Evolutionary conservation across 2,888 invertebrate genomes (phyloP), one percentile per base, ranked within the genome.

Genomic region (Lasioglossum figueresi): DNA sequence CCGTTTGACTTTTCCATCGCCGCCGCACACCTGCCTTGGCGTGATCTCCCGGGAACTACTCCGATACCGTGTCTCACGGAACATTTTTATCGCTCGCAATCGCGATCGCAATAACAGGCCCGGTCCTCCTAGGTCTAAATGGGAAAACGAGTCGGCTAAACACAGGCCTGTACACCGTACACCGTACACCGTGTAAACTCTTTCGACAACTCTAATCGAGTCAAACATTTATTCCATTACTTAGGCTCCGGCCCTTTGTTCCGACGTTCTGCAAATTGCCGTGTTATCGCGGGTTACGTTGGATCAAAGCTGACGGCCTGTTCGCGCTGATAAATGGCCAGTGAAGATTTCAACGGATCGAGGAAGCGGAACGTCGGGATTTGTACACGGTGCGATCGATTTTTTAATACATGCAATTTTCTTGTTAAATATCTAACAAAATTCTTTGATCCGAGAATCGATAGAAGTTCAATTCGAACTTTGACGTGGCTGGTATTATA

Each of bases 1-100:
- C 31, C 19, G 59, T 52, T 66, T 66, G 34, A 23, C 31, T 76
- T 63, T 56, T 52, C 52, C 23, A 52, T 52, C 8, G 23, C 23
- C 19, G 52, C 52, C 19, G 23, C 52, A 23, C 23, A n/a, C 52
- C 23, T 59, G 8, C 34, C 48, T 48, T 72, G 34, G 31, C 72
- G 72, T 72, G 68, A 68, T 40, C 40, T 48, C 45, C 19, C 23
- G 52, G 52, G 10, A 19, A n/a, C 34, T n/a, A 5, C 23, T n/a
- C n/a, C 37, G 68, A 40, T 68, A 40, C 68, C 68, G 37, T 68
- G 68, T 68, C 16, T 19, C 68, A 37, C 68, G 68, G n/a, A 68
- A 37, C 68, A n/a, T 37, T 40, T 68, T 68, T 40, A 68, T 68
- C 37, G 68, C 23, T 40, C 8, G 34, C n/a, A 12, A 68, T 68